Evolutionary conservation across 2,888 invertebrate genomes (phyloP), one percentile per base, ranked within the genome.

Genomic region (Epirrhoe tristata): DNA sequence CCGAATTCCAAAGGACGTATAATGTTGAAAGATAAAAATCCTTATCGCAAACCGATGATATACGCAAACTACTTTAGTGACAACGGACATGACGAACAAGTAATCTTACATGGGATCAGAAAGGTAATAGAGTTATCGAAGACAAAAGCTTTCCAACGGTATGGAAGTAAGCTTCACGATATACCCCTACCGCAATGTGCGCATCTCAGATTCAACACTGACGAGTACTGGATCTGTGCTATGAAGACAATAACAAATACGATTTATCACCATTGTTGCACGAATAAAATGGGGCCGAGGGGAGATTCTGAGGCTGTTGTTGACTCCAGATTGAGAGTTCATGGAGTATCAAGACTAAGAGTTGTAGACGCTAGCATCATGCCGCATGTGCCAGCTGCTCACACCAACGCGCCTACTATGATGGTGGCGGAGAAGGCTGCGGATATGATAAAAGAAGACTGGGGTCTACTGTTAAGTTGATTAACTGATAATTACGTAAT

Each of bases 151-250:
- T 94, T 96, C 84, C 87, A 89, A 68, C 81, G 87, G 71, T 91
- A 93, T 69, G 94, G 94, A 1, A 92, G 94, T 5, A 90, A 87
- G 66, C 81, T 94, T 34, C 95, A 95, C 72, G 88, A 89, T 36
- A 86, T 94, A 12, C 88, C 90, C 0, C 88, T 95, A 62, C 95
- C 95, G 0, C 94, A 93, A 8, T 96, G 96, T 78, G 88, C 91
- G 24, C 81, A 93, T 10, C 84, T 92, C 54, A 84, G 81, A 54
- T 94, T 95, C 73, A 86, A 90, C 43, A 94, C 95, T 0, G 96
- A 96, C 77, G 94, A 93, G 5, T 97, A 96, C 80, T 96, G 96
- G 95, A 94, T 93, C 46, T 97, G 97, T 71, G 95, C 95, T 58
- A 87, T 91, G 70, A 88, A 81, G 66, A 89, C 89, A n/a, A 85